phyloP scores from a whole-genome alignment of 1,140 invertebrate species.

The Theocolax elegans region DNA sequence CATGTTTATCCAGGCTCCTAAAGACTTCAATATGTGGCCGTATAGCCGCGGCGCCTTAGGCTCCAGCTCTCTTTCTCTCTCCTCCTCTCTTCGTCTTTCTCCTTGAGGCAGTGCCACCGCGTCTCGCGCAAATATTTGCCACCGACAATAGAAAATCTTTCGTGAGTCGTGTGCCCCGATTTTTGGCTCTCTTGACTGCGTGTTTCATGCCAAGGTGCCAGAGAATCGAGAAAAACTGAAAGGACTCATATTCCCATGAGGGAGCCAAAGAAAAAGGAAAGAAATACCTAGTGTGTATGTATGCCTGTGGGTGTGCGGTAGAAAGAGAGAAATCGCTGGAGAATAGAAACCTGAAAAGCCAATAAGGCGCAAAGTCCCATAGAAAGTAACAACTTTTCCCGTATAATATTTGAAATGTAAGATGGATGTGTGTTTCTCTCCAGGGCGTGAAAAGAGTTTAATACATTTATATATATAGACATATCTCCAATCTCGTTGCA shows the following conservation, averaged over 20 bases:
- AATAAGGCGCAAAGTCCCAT: no score
- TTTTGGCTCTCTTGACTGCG: constrained; percentile 16
- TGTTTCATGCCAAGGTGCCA: constrained; percentile 19
- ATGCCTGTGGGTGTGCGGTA: no score
- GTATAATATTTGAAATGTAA: constrained; percentile 16
- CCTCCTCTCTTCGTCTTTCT: background rate
- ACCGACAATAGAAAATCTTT: constrained; percentile 33
- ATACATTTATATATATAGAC: no score
- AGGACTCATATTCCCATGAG: background rate
- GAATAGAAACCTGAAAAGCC: constrained; percentile 11
- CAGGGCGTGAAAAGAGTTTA: background rate
- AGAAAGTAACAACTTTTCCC: constrained; percentile 15
- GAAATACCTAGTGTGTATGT: no score
- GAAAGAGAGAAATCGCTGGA: background rate
- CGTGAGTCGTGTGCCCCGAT: background rate
- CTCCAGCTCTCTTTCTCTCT: background rate
- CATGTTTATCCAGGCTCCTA: constrained; percentile 22
- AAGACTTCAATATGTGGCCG: constrained; percentile 18
- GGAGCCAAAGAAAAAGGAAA: no score
- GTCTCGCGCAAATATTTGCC: constrained; percentile 29
- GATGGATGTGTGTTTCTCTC: background rate
- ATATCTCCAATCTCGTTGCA: no score
- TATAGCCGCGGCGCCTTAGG: background rate
- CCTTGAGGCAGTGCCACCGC: background rate
- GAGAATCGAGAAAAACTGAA: background rate